Evolutionary conservation across 2,113 vertebrate genomes (phyloP).

Genomic region (Garra rufa): DNA sequence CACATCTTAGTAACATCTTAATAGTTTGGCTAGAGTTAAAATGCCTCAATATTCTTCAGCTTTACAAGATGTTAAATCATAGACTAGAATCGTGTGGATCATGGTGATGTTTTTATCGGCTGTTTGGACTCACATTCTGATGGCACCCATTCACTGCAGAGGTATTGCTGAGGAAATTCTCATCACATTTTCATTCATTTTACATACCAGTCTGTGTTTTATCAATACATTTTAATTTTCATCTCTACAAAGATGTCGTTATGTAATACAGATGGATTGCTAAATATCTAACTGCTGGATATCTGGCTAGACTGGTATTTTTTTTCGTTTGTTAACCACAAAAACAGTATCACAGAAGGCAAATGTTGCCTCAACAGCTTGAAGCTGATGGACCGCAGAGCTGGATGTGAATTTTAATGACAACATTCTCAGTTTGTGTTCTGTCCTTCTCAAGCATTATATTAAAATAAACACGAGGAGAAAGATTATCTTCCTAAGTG

Average conservation of each 20-base stretch:
- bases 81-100: not conserved
- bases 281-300: not conserved
- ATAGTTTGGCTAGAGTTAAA: not conserved
- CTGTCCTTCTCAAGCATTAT: constrained; percentile 46
- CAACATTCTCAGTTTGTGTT: constrained; percentile 55
- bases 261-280: not conserved
- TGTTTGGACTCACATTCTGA: not conserved
- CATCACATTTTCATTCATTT: not conserved
- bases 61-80: not conserved
- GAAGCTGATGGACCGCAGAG: constrained; percentile 46
- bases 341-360: constrained; percentile 34
- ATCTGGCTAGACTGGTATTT: not conserved
- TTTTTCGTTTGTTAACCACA: not conserved
- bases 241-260: not conserved
- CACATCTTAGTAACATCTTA: no score
- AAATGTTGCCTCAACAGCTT: constrained; percentile 52
- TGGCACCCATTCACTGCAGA: not conserved
- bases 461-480: constrained; percentile 58
- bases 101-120: not conserved
- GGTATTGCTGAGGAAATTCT: no score
- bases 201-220: not conserved
- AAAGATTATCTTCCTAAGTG: constrained; percentile 55
- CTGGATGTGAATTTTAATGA: constrained; percentile 43
- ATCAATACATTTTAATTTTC: not conserved
- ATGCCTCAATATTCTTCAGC: not conserved